These are phyloP conservation scores for Drosophila ficusphila DNA, from an alignment of 1,140 invertebrate genomes.

Conservation along the genomic window DNA sequence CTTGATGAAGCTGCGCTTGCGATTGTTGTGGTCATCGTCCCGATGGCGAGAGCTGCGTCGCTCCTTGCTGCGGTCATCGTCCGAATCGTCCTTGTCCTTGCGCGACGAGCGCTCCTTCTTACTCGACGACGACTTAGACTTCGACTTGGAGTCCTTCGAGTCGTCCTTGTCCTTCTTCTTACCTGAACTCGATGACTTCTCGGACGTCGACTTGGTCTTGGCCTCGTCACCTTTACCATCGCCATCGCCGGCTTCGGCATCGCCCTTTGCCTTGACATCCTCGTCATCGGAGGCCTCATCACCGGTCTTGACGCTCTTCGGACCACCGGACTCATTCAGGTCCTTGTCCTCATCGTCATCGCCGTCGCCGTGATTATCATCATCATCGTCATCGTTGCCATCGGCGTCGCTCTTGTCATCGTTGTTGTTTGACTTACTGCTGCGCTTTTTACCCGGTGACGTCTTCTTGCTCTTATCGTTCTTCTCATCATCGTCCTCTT, in stretches of 20 bases:
- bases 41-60: constrained; percentile 64
- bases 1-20: constrained; percentile 87
- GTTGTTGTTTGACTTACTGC: constrained; percentile 42
- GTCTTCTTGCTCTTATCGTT: constrained; percentile 55
- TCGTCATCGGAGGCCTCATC: constrained; percentile 84
- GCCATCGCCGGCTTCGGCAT: constrained; percentile 40
- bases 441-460: constrained; percentile 63
- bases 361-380: constrained; percentile 84
- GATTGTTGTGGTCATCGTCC: constrained; percentile 71
- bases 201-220: constrained; percentile 56
- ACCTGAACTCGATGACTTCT: constrained; percentile 61
- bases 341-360: constrained; percentile 85
- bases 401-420: constrained; percentile 83
- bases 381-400: constrained; percentile 84
- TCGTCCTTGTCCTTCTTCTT: constrained; percentile 80
- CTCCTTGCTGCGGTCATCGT: constrained; percentile 70
- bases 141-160: constrained; percentile 70
- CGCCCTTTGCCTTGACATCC: constrained; percentile 71
- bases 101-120: constrained; percentile 70
- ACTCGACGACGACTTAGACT: constrained; percentile 53
- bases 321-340: constrained; percentile 84
- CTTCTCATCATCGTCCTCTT: constrained; percentile 56
- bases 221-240: constrained; percentile 66
- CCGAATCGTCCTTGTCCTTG: constrained; percentile 71
- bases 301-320: constrained; percentile 69